Evolutionary conservation across 2,113 vertebrate genomes (phyloP), one percentile per base, ranked within the genome.

Genomic region (Callocephalon fimbriatum): DNA sequence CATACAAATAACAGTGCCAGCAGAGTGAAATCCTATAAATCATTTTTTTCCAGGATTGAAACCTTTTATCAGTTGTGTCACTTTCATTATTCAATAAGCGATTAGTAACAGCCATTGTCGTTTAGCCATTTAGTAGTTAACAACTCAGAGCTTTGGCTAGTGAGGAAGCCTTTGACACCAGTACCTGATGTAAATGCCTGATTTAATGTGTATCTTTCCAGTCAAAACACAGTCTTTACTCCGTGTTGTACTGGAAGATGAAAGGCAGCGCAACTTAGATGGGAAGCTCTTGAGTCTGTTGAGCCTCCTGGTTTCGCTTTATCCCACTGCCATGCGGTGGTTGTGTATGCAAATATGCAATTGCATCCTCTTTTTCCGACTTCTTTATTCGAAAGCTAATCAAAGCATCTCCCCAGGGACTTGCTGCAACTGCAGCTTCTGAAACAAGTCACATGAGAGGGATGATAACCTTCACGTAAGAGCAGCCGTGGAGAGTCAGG

Each of bases 51-150:
- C 95, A 85, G 94, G 98, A 99, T 98, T 99, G 99, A 99, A 99
- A 98, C 98, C 99, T 99, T 99, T 99, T 99, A 99, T 99, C 99
- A 98, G 98, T 98, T 98, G 98, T 99, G 99, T 98, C 99, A 98
- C 98, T 98, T 99, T 98, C 99, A 99, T 99, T 99, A 99, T 99
- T 99, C 99, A 99, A 88, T 98, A 98, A 98, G 97, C 93, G 98
- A 99, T 99, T 98, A 99, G 98, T 97, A 98, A 98, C 98, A 97
- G 98, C 98, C 98, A 6, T 97, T 96, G 98, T 98, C 98, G 97
- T 98, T 98, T 98, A 98, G 98, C 98, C 98, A 97, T 98, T 99
- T 94, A 72, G 29, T 56, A 63, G 88, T 93, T 82, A 96, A 76
- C 90, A 92, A 5, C 90, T 61, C 21, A 0, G 48, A 45, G 93